A percentile compares a stretch with the other conserved stretches of the same genome.
Evolutionary conservation across 2,888 invertebrate genomes (phyloP).

Genomic region (Acleris laterana): DNA sequence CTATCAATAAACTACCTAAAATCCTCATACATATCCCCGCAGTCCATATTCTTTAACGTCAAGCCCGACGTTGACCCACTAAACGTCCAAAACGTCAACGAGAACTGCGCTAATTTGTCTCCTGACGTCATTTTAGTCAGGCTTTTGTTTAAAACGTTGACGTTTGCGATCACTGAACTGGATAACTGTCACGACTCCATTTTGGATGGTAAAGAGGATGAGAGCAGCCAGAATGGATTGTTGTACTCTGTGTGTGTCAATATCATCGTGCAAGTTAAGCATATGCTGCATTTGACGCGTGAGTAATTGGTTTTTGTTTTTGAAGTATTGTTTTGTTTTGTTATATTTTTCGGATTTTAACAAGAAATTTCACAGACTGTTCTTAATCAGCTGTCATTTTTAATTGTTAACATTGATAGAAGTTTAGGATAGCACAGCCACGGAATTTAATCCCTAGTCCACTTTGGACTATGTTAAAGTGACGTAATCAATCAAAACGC

Average conservation of each 20-base stretch:
- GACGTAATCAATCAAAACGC: too few species aligned
- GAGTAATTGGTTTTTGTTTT: conserved; percentile 44
- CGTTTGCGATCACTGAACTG: conserved; percentile 72
- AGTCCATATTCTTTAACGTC: conserved; percentile 79
- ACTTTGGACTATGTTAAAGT: too few species aligned
- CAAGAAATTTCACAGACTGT: too few species aligned
- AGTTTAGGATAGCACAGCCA: too few species aligned
- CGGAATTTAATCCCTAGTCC: too few species aligned
- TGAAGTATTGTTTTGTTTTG: background rate
- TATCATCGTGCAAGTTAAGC: conserved; percentile 75
- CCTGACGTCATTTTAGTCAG: conserved; percentile 87
- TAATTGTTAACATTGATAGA: too few species aligned
- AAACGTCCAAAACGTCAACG: conserved; percentile 86
- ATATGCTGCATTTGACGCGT: conserved; percentile 81
- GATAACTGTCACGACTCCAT: conserved; percentile 62
- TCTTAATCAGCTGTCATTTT: too few species aligned
- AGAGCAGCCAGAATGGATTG: conserved; percentile 58
- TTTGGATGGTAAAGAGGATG: conserved; percentile 48
- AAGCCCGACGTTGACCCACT: conserved; percentile 84
- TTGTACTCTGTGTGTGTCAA: conserved; percentile 73
- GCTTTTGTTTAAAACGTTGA: conserved; percentile 88
- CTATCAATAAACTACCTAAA: conserved; percentile 75
- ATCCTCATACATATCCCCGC: conserved; percentile 71
- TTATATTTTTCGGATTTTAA: too few species aligned
- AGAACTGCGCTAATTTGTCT: conserved; percentile 83